These are phyloP conservation scores for Malaclemys terrapin DNA, from an alignment of 2,113 vertebrate genomes.

Conservation along the genomic window DNA sequence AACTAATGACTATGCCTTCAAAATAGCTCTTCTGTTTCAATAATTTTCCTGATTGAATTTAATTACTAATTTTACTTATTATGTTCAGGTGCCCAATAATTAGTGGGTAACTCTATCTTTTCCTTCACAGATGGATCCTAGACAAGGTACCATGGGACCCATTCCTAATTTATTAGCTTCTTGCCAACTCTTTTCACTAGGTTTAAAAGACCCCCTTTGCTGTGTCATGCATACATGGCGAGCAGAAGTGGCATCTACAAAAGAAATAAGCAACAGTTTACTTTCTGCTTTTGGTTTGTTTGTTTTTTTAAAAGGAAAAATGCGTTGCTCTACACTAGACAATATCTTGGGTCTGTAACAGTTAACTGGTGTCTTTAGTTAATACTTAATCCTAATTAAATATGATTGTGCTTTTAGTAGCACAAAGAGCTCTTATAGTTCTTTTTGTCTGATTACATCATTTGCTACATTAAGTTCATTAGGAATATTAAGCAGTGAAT, in stretches of 20 bases:
- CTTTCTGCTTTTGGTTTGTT: background rate
- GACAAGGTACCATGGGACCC: background rate
- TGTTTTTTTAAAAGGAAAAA: background rate
- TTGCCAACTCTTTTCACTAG: background rate
- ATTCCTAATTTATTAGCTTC: background rate
- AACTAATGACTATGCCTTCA: background rate
- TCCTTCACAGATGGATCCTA: background rate
- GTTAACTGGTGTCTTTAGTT: constrained; percentile 70
- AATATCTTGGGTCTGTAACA: constrained; percentile 14
- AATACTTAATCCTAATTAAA: constrained; percentile 71
- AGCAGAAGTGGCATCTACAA: background rate
- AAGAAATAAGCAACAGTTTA: constrained; percentile 18
- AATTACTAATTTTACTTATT: background rate
- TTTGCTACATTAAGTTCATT: constrained; percentile 89
- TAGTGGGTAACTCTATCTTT: background rate
- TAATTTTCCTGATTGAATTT: fast-evolving
- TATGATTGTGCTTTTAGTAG: constrained; percentile 69
- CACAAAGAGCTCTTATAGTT: constrained; percentile 78
- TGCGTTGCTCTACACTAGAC: background rate
- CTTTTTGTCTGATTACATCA: constrained; percentile 88
- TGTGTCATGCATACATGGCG: background rate
- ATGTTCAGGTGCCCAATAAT: background rate
- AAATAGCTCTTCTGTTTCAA: background rate
- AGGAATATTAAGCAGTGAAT: constrained; percentile 81
- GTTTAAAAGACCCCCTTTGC: background rate